phyloP scores from a whole-genome alignment of 2,113 vertebrate genomes.

The Bubo blakistoni region DNA sequence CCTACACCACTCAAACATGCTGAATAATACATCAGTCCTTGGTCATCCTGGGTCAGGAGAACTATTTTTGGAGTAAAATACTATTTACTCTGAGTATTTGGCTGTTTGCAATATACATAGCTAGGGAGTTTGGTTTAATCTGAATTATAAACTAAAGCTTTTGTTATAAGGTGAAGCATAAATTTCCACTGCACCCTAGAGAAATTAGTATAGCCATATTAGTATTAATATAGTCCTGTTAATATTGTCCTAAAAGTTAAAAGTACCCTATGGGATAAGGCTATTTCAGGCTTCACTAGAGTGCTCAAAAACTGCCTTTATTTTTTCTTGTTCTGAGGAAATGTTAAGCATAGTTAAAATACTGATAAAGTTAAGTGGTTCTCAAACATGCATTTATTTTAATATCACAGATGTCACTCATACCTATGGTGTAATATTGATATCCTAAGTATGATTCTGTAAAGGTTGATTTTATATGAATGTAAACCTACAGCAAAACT shows the following conservation, averaged over 20 bases:
- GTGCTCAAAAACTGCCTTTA: background rate
- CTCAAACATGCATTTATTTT: background rate
- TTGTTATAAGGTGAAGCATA: background rate
- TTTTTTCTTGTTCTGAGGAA: background rate
- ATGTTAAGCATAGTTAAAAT: background rate
- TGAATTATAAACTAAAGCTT: background rate
- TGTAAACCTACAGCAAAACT: background rate
- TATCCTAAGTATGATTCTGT: background rate
- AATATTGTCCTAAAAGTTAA: background rate
- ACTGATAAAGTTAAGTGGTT: background rate
- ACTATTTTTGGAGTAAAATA: background rate
- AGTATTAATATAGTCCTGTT: background rate
- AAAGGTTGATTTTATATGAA: background rate
- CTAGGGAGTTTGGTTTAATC: background rate
- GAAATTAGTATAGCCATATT: background rate
- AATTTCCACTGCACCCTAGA: background rate
- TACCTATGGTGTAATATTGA: background rate
- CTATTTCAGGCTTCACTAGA: background rate
- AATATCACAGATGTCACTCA: background rate
- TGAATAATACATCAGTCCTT: background rate
- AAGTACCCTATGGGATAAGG: background rate
- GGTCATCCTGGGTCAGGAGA: background rate
- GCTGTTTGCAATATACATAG: background rate
- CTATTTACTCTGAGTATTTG: background rate
- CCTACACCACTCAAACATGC: background rate